phyloP scores from a whole-genome alignment of 1,140 invertebrate genomes.

The Vanessa atalanta region DNA sequence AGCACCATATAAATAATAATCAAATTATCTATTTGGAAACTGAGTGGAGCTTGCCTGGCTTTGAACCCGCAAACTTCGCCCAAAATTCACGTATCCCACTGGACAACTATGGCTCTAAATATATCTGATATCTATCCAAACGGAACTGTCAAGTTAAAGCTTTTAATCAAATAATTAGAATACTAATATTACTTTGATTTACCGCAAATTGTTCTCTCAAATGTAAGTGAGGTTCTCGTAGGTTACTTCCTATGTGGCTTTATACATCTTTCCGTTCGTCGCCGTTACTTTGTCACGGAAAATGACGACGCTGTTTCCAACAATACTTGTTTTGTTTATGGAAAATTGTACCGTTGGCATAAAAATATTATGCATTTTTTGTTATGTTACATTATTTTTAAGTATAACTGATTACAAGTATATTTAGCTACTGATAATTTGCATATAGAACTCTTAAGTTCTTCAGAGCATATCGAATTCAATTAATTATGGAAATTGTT shows the following conservation, averaged over 20 bases:
- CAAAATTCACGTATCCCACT: no score
- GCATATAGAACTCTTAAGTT: background rate
- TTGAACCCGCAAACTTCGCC: no score
- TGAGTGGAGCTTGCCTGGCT: no score
- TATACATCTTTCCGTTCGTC: background rate
- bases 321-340: conserved; percentile 28
- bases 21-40: no score
- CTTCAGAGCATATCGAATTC: background rate
- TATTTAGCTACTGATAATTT: background rate
- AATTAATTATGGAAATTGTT: no score
- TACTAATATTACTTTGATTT: no score
- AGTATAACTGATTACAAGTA: background rate
- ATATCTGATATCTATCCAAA: no score
- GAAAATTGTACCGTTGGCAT: conserved; percentile 7
- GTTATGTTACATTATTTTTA: background rate
- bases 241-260: background rate
- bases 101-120: no score
- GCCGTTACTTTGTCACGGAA: conserved; percentile 23
- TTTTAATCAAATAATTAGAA: no score
- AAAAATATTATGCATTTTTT: background rate
- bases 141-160: no score
- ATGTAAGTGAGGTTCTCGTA: background rate
- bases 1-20: no score
- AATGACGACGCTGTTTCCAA: conserved; percentile 11
- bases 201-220: background rate